Conservation (phyloP, 1,140 invertebrate species). For the Himalopsyche phryganea region DNA sequence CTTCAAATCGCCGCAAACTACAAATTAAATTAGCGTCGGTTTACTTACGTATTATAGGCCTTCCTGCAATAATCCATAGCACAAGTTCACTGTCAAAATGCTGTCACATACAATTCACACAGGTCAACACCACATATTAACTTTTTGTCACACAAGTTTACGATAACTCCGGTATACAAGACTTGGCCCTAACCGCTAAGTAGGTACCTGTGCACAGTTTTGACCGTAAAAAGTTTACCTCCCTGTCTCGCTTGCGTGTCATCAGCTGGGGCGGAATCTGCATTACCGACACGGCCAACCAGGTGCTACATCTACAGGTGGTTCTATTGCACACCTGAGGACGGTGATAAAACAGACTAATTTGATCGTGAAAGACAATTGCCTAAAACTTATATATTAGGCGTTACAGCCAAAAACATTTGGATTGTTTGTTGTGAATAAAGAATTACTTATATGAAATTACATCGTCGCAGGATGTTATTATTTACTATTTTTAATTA, state of each 20-base stretch:
- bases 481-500: too few relatives aligned
- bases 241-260: slow-evolving; percentile 15
- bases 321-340: neutral
- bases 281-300: neutral
- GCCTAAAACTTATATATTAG: neutral
- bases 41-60: slow-evolving; percentile 4
- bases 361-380: neutral
- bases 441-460: too few relatives aligned
- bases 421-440: too few relatives aligned
- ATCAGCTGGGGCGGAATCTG: slow-evolving; percentile 5
- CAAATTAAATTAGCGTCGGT: slow-evolving; percentile 3
- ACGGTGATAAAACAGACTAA: slow-evolving; percentile 1
- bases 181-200: too few relatives aligned
- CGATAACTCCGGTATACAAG: neutral
- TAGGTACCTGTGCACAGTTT: slow-evolving; percentile 5
- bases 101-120: slow-evolving; percentile 15
- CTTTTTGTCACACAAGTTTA: slow-evolving; percentile 4
- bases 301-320: slow-evolving; percentile 1
- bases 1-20: neutral
- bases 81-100: slow-evolving; percentile 7
- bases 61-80: slow-evolving; percentile 15
- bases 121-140: slow-evolving; percentile 3
- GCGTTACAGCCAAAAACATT: neutral
- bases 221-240: slow-evolving; percentile 3
- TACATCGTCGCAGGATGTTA: too few relatives aligned